A percentile compares a stretch with the other conserved stretches of the same genome.
Conservation (phyloP, 1,140 invertebrate species). For the Aphaenogaster floridana region DNA sequence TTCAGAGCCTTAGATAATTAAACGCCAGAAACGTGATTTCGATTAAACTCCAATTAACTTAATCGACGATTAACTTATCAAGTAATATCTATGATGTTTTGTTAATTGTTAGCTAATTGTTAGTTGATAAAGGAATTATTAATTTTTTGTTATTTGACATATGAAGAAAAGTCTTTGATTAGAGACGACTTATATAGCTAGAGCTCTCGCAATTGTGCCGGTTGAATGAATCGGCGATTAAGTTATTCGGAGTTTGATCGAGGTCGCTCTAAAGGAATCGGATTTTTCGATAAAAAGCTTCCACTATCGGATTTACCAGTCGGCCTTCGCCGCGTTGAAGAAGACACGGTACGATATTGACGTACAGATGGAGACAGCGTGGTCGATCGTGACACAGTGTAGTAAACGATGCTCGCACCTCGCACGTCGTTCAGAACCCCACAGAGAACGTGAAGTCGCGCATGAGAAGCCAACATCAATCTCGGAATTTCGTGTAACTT, state of each 20-base stretch:
- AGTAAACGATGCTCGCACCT: not conserved
- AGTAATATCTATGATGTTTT: not conserved
- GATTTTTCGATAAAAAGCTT: not conserved
- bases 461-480: not conserved
- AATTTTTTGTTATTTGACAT: not conserved
- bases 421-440: not conserved
- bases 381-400: not conserved
- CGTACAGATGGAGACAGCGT: conserved; percentile 54
- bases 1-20: not conserved
- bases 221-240: not conserved
- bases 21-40: not conserved
- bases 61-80: not conserved
- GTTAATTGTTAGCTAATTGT: not conserved
- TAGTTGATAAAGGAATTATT: not conserved
- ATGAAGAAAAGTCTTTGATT: not conserved
- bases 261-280: not conserved
- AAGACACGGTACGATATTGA: conserved; percentile 3
- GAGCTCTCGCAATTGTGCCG: not conserved
- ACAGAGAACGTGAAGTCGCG: too few species aligned
- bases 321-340: not conserved
- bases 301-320: not conserved
- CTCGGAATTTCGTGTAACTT: not conserved
- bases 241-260: not conserved
- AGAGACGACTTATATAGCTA: not conserved
- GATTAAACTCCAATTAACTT: not conserved